A percentile compares a stretch with the other conserved stretches of the same genome.
phyloP scores from a whole-genome alignment of 1,140 invertebrate genomes.

The Melanaphis sacchari region DNA sequence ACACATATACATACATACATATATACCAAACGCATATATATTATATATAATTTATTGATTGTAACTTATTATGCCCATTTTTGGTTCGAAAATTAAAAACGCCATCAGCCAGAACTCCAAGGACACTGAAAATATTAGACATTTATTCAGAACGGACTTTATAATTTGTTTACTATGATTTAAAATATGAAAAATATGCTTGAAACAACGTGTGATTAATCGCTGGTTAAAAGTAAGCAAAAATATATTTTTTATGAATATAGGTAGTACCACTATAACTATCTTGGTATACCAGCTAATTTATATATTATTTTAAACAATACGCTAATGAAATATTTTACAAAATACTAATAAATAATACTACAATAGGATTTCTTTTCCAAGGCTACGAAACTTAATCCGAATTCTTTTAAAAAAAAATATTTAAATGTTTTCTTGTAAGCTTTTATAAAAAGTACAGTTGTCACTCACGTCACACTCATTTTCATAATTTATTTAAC shows the following conservation, averaged over 20 bases:
- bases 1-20: neutral
- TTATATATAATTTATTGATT: slow-evolving; percentile 4
- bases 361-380: neutral
- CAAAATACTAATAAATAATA: neutral
- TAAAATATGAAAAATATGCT: neutral
- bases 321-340: neutral
- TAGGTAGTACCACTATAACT: neutral
- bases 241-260: neutral
- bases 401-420: neutral
- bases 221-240: neutral
- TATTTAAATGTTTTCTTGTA: neutral
- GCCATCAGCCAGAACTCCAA: neutral
- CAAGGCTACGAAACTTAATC: neutral
- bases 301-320: neutral
- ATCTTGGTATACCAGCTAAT: neutral
- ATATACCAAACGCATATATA: neutral
- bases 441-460: neutral
- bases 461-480: neutral
- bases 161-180: neutral
- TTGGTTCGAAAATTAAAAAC: slow-evolving; percentile 44
- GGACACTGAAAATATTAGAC: slow-evolving; percentile 11
- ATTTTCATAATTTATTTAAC: neutral
- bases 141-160: neutral
- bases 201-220: neutral
- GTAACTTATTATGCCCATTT: slow-evolving; percentile 35